These are phyloP conservation scores for Rachycentron canadum DNA, from an alignment of 2,797 vertebrate species.

Conservation along the genomic window DNA sequence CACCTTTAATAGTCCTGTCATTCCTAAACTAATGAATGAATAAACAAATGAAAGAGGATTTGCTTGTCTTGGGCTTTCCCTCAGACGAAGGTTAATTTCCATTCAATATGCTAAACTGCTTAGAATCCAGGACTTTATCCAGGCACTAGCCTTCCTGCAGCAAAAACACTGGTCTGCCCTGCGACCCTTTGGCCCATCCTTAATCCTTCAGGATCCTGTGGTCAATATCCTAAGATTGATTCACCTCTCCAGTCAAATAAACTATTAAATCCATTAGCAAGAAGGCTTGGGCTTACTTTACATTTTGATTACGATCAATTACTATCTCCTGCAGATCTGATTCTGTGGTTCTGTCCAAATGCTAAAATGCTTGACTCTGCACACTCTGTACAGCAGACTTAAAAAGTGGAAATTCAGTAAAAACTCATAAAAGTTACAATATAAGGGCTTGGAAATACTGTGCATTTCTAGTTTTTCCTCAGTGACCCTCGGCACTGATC, in stretches of 20 bases:
- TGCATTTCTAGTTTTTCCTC: slow-evolving; percentile 44
- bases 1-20: slow-evolving; percentile 60
- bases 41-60: slow-evolving; percentile 78
- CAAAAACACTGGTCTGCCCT: slow-evolving; percentile 54
- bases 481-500: slow-evolving; percentile 44
- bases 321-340: slow-evolving; percentile 58
- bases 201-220: slow-evolving; percentile 80
- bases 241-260: slow-evolving; percentile 84
- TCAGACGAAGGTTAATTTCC: slow-evolving; percentile 79
- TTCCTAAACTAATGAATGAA: slow-evolving; percentile 71
- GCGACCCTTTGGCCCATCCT: slow-evolving; percentile 69
- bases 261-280: slow-evolving; percentile 85
- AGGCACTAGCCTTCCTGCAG: slow-evolving; percentile 44
- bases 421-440: slow-evolving; percentile 23
- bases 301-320: slow-evolving; percentile 86
- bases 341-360: slow-evolving; percentile 51
- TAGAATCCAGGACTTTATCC: slow-evolving; percentile 70
- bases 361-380: slow-evolving; percentile 46
- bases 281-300: slow-evolving; percentile 79
- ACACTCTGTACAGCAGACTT: neutral
- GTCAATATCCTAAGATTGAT: slow-evolving; percentile 86
- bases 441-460: slow-evolving; percentile 34
- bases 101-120: slow-evolving; percentile 82
- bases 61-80: slow-evolving; percentile 69
- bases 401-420: slow-evolving; percentile 28